Evolutionary conservation across 2,888 invertebrate species (phyloP).

Genomic region (Cyaniris semiargus): DNA sequence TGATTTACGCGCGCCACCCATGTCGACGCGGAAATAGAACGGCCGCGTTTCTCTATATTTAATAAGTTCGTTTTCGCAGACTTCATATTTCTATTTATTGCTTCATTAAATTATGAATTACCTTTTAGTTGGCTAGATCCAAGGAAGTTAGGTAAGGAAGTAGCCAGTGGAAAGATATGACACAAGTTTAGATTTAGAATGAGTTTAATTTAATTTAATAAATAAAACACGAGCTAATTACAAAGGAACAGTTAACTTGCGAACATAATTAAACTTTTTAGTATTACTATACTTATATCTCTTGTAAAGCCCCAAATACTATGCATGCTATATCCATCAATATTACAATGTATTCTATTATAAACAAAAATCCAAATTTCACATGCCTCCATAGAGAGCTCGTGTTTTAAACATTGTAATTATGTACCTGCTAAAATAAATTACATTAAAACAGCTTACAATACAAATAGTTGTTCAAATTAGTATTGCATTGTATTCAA

Average conservation of each 20-base stretch:
- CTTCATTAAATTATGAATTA: constrained; percentile 5
- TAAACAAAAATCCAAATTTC: no score
- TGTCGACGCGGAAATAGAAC: constrained; percentile 65
- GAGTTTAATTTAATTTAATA: no score
- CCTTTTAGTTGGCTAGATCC: background rate
- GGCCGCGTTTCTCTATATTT: constrained; percentile 27
- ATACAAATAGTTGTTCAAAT: background rate
- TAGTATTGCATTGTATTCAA: background rate
- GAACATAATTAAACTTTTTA: no score
- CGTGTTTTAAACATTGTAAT: no score
- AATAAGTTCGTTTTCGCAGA: constrained; percentile 9
- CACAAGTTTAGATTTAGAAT: background rate
- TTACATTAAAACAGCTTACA: background rate
- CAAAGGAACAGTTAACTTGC: no score
- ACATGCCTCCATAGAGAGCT: no score
- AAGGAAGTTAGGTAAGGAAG: background rate
- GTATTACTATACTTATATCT: no score
- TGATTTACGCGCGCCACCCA: constrained; percentile 65
- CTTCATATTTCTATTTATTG: background rate
- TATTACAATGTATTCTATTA: no score
- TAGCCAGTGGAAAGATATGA: background rate
- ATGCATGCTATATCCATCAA: no score
- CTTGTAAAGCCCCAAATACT: no score
- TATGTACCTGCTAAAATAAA: background rate
- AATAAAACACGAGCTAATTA: no score